Conservation (phyloP, 2,113 vertebrate genomes). For the Sakesphorus luctuosus region DNA sequence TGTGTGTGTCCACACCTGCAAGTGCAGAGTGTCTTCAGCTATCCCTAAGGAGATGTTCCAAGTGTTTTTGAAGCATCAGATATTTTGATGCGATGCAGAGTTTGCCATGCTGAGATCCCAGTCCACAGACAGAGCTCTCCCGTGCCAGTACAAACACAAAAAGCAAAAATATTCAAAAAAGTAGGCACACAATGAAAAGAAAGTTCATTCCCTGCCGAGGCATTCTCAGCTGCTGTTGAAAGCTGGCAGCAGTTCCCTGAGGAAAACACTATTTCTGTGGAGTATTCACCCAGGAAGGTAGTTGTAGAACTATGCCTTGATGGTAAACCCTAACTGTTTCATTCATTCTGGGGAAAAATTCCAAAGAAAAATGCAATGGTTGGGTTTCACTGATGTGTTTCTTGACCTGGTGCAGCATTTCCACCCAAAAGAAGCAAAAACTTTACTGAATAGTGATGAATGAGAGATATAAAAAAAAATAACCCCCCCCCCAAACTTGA, state of each 20-base stretch:
- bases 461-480: background rate
- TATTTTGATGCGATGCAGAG: background rate
- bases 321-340: background rate
- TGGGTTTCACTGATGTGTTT: background rate
- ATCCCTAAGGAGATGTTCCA: background rate
- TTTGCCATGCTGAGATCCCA: background rate
- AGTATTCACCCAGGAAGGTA: background rate
- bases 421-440: background rate
- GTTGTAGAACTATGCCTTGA: background rate
- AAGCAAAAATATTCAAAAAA: background rate
- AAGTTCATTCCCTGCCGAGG: background rate
- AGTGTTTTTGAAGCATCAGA: background rate
- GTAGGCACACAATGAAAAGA: rapidly evolving
- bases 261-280: background rate
- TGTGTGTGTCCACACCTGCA: background rate
- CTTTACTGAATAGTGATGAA: background rate
- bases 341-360: background rate
- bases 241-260: background rate
- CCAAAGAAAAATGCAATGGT: background rate
- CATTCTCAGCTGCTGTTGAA: background rate
- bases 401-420: background rate
- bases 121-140: background rate
- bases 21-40: background rate
- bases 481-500: background rate
- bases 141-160: background rate